A percentile compares a stretch with the other conserved stretches of the same genome.
Evolutionary conservation across 53 echinoderm and acorn worm genomes (phyloP).

Genomic region (Luidia sarsii): DNA sequence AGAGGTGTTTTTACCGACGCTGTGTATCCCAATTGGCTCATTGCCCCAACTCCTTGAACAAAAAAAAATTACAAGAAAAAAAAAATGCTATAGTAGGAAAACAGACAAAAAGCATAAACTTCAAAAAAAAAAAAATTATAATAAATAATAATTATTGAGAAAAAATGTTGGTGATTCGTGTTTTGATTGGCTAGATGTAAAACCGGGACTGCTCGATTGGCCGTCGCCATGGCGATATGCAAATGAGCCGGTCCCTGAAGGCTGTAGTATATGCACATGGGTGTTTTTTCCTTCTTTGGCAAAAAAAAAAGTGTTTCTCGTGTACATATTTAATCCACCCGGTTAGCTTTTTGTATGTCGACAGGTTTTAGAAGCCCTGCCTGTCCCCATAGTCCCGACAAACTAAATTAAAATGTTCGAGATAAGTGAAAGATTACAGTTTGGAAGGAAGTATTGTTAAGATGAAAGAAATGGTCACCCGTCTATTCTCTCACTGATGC

Average conservation of each 20-base stretch:
- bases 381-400: slow-evolving; percentile 33
- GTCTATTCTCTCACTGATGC: too few relatives aligned
- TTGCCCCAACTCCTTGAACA: slow-evolving; percentile 44
- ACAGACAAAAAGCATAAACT: not conserved
- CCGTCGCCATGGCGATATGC: slow-evolving; percentile 14
- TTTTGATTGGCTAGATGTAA: slow-evolving; percentile 47
- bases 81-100: slow-evolving; percentile 35
- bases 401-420: too few relatives aligned
- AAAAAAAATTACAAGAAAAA: too few relatives aligned
- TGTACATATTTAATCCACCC: slow-evolving; percentile 51
- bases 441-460: too few relatives aligned
- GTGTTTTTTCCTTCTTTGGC: slow-evolving; percentile 58
- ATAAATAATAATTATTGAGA: slow-evolving; percentile 19
- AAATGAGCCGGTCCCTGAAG: slow-evolving; percentile 40
- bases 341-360: slow-evolving; percentile 31
- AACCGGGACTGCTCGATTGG: slow-evolving; percentile 40
- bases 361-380: slow-evolving; percentile 12
- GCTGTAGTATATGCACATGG: slow-evolving; percentile 51
- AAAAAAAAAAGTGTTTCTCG: slow-evolving; percentile 59
- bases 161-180: slow-evolving; percentile 35
- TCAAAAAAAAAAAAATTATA: too few relatives aligned
- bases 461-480: too few relatives aligned
- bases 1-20: slow-evolving; percentile 12
- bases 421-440: not conserved
- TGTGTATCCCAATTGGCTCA: slow-evolving; percentile 8